Evolutionary conservation across 2,888 invertebrate species (phyloP).

Genomic region (Ectemnius continuus): DNA sequence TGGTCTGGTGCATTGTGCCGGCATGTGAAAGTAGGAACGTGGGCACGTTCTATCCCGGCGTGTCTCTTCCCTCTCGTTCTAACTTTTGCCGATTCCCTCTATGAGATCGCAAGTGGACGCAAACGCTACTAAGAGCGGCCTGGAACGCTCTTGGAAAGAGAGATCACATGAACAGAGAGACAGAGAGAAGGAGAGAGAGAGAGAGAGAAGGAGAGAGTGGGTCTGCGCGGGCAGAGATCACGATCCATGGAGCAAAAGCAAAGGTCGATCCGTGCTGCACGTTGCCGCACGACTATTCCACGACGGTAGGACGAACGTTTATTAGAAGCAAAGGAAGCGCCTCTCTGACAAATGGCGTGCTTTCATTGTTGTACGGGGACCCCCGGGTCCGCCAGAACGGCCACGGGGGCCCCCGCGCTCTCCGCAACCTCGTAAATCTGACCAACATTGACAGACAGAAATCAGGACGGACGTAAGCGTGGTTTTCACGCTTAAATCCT

Average conservation of each 20-base stretch:
- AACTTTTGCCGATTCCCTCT: constrained; percentile 31
- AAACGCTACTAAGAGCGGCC: constrained; percentile 21
- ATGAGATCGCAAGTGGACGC: constrained; percentile 40
- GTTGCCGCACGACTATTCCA: constrained; percentile 62
- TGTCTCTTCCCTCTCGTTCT: constrained; percentile 22
- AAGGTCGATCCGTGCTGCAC: constrained; percentile 70
- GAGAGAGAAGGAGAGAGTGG: constrained; percentile 10
- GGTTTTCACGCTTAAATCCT: constrained; percentile 46
- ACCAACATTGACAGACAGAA: constrained; percentile 69
- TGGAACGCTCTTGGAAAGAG: constrained; percentile 18
- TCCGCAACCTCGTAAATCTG: constrained; percentile 73
- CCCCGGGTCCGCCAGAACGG: constrained; percentile 62
- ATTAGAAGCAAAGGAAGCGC: constrained; percentile 76
- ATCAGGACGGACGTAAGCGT: constrained; percentile 60
- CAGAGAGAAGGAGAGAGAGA: constrained; percentile 11
- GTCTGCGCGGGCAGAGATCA: constrained; percentile 51
- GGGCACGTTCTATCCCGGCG: constrained; percentile 55
- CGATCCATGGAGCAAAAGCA: constrained; percentile 66
- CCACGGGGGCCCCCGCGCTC: constrained; percentile 49
- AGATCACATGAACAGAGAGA: constrained; percentile 1
- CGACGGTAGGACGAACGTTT: constrained; percentile 66
- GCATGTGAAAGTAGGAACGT: constrained; percentile 62
- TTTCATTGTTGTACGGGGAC: constrained; percentile 73
- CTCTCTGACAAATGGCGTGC: constrained; percentile 77
- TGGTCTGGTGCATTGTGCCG: constrained; percentile 65